Evolutionary conservation across 2,888 invertebrate species (phyloP).

Genomic region (Orthosia gothica): DNA sequence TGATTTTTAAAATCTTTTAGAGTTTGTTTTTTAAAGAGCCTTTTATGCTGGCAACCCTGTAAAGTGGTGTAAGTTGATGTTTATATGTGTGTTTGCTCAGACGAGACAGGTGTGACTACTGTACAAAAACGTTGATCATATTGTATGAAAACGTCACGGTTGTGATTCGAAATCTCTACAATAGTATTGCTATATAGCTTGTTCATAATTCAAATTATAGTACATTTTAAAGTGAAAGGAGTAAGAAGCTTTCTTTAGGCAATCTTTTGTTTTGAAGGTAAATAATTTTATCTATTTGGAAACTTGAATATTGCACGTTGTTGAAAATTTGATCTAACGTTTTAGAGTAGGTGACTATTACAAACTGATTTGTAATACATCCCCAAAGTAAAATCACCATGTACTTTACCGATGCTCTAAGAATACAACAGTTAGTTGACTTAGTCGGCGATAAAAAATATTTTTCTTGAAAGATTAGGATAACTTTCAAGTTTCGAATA

Average conservation of each 20-base stretch:
- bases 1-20: no score
- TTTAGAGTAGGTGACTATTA: no score
- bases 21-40: no score
- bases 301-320: no score
- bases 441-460: no score
- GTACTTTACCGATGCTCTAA: no score
- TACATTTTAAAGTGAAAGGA: background rate
- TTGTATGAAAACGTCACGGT: slow-evolving; percentile 32
- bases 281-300: background rate
- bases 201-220: slow-evolving; percentile 4
- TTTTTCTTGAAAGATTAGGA: no score
- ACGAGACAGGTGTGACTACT: slow-evolving; percentile 28
- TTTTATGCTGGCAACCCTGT: background rate
- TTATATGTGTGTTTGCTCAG: slow-evolving; percentile 26
- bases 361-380: no score
- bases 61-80: slow-evolving; percentile 5
- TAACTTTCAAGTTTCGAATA: background rate
- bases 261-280: background rate
- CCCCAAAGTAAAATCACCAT: no score
- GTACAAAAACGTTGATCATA: slow-evolving; percentile 36
- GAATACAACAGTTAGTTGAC: no score
- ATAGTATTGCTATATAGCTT: no score
- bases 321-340: no score
- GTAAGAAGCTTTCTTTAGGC: background rate
- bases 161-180: slow-evolving; percentile 18